Conservation (phyloP, 2,888 invertebrate genomes). For the Pinctada fucata region DNA sequence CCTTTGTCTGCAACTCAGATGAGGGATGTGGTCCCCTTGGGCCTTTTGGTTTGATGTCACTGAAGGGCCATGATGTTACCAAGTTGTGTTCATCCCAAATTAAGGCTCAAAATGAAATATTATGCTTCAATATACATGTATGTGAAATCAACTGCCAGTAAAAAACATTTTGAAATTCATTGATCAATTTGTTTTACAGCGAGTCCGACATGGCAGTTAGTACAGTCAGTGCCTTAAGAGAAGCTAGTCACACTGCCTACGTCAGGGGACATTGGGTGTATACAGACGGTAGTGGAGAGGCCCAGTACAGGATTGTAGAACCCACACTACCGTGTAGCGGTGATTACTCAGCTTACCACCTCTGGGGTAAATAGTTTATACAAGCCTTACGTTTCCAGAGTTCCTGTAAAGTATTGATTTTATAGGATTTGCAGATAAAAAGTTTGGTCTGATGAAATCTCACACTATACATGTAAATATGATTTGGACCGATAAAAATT, state of each 20-base stretch:
- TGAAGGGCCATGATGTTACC: no score
- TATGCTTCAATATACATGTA: no score
- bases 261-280: constrained; percentile 88
- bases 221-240: constrained; percentile 82
- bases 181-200: not conserved
- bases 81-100: no score
- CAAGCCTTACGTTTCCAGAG: not conserved
- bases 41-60: no score
- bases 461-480: not conserved
- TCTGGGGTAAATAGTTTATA: constrained; percentile 83
- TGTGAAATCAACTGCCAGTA: no score
- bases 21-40: no score
- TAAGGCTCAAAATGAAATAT: no score
- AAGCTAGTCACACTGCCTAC: constrained; percentile 86
- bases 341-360: constrained; percentile 87
- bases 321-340: constrained; percentile 90
- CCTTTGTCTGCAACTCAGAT: no score
- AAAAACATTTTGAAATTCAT: no score
- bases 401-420: no score
- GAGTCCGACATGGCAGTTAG: constrained; percentile 74
- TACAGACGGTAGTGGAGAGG: constrained; percentile 83
- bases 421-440: no score
- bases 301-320: constrained; percentile 87
- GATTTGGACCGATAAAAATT: not conserved
- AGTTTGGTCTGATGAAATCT: no score